Base-by-base conservation (phyloP, 92 coral and sea anemone genomes). In the Pocillopora grandis region DNA sequence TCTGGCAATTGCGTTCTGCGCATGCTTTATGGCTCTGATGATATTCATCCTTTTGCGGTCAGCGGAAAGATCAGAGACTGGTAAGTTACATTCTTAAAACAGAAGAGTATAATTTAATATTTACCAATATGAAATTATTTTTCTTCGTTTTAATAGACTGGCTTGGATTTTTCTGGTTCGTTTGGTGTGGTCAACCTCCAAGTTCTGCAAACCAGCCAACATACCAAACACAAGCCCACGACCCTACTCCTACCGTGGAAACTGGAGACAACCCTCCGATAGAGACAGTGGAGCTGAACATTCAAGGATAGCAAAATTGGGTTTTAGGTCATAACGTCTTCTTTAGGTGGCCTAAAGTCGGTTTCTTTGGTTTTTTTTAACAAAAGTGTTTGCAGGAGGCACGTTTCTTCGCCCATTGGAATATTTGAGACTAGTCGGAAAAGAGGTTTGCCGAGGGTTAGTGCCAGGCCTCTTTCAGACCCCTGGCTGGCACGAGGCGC, bases 101-200 rank as follows among this genome's bases (percentile, higher is more conserved):
- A 67, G 5, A 13, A 20, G 21, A 77, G 60, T 2, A 19, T 77
- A 0, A 19, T 13, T 15, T 31, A 2, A 49, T 56, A 56, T 14
- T 9, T 23, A 60, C 0, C 19, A 21, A 14, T n/a, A 12, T 27
- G 3, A 58, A 17, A 75, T n/a, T 1, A 75, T 12, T 2, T 49
- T 17, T 31, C 42, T 17, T 65, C 67, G 49, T 70, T 56, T 67
- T n/a, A 62, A 62, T 86, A 94, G 98, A 94, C 79, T 91, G 94
- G 95, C 86, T 94, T 15, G 98, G 98, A 9, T 94, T 94, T 74
- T 88, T 92, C 74, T 94, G 98, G 98, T 94, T 94, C 61, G 95
- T 94, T 52, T 94, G 98, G 98, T 94, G 98, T 36, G 95, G 93
- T 7, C 91, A 92, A 56, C 78, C 84, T n/a, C 90, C 98, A 14